Base-by-base conservation (phyloP, 2,888 invertebrate genomes). In the Chironomus riparius region DNA sequence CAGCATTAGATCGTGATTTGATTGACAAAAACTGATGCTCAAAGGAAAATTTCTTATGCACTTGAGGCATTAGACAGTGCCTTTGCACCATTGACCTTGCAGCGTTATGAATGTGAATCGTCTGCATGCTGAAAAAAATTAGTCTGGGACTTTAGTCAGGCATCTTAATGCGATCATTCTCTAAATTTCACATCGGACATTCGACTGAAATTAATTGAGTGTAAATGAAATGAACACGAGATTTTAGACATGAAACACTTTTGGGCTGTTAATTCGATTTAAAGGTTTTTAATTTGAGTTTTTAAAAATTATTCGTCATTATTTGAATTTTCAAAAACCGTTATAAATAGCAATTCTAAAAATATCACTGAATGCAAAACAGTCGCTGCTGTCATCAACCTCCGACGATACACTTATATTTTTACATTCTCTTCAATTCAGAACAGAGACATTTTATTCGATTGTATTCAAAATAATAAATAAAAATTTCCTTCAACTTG, bases 401-500 rank as follows among this genome's bases (percentile, higher is more conserved):
- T 38, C 38, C 38, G 10, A 38, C 10, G 38, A 38, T 38, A 28
- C 5, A 28, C 6, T 38, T 28, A 24, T 24, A 24, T 28, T 28
- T 38, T 10, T 10, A 38, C 38, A 38, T 38, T 38, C 7, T 38
- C 10, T 38, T 10, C 2, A 38, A 2, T 38, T 38, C 10, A 10
- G 38, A 38, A 38, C 38, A 38, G 38, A 10, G 10, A 38, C 7
- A 38, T 38, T 38, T 38, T 38, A 38, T 10, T 10, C 10, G 38
- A 38, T 38, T 38, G 38, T 38, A 38, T 38, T 38, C 38, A 38
- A 38, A 38, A 38, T 38, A 38, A 10, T 7, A 10, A 38, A 38
- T 38, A 38, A 38, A 38, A 28, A 7, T 38, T 38, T 38, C 38
- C n/a, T 71, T 71, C 50, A 70, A 71, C 71, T 71, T 71, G 71